A percentile compares a stretch with the other conserved stretches of the same genome.
Conservation (phyloP, 2,113 vertebrate genomes). For the Trematocara variabile region DNA sequence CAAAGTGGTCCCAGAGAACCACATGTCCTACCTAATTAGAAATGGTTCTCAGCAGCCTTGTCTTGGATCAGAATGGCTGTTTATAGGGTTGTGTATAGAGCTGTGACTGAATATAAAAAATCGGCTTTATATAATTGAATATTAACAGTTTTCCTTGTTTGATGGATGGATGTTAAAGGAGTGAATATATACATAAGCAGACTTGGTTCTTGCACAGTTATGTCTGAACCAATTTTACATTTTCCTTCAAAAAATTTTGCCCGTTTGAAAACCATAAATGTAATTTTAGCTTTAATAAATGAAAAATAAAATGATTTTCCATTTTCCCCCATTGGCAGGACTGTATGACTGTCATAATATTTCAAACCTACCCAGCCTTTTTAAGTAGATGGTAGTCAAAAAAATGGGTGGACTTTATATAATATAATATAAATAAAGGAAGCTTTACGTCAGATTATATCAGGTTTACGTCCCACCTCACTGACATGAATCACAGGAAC, state of each 20-base stretch:
- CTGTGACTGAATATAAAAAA: neutral
- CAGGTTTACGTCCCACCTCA: neutral
- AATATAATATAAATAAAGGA: neutral
- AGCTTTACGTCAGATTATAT: neutral
- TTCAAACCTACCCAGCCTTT: neutral
- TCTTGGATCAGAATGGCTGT: neutral
- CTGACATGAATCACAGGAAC: neutral
- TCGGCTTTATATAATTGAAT: neutral
- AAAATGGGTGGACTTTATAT: neutral
- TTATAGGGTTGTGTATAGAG: neutral
- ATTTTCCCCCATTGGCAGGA: neutral
- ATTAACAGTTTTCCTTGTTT: neutral
- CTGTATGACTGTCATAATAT: neutral
- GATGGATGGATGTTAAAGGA: neutral
- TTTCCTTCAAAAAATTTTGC: neutral
- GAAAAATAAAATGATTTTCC: neutral
- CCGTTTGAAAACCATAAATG: neutral
- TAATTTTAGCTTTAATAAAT: neutral
- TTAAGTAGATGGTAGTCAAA: neutral
- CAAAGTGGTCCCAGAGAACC: neutral
- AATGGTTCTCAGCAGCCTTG: neutral
- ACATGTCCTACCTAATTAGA: neutral
- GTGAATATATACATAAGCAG: neutral
- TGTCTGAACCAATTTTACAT: neutral
- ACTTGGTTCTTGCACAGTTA: neutral